Evolutionary conservation across 2,113 vertebrate genomes (phyloP).

Genomic region (Scatophagus argus): DNA sequence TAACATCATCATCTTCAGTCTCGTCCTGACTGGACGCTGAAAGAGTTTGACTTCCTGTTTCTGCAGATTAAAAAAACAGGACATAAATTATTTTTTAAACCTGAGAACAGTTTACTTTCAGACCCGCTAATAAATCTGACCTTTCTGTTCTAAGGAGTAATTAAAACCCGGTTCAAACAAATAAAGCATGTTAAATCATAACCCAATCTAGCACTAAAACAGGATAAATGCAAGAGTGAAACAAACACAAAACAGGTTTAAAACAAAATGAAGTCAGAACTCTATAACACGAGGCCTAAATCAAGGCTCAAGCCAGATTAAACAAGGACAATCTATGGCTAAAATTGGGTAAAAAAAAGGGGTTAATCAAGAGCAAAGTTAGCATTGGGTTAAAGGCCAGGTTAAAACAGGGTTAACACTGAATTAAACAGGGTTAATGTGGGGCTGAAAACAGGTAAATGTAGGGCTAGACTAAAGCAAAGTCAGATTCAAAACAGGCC

Average conservation of each 20-base stretch:
- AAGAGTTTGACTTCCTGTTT: slow-evolving; percentile 84
- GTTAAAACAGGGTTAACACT: too few relatives aligned
- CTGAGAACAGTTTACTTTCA: neutral
- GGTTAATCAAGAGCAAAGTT: too few relatives aligned
- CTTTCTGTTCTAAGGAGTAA: neutral
- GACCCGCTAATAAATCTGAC: too few relatives aligned
- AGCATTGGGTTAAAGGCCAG: too few relatives aligned
- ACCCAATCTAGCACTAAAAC: neutral
- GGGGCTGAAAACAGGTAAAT: too few relatives aligned
- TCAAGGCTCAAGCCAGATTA: neutral
- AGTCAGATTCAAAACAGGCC: too few relatives aligned
- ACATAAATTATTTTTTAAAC: neutral
- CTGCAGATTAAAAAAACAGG: slow-evolving; percentile 44
- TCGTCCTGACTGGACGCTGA: slow-evolving; percentile 80
- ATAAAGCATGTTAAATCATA: neutral
- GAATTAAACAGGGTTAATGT: too few relatives aligned
- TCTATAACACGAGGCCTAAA: neutral
- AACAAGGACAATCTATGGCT: neutral
- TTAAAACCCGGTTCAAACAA: neutral
- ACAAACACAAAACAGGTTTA: neutral
- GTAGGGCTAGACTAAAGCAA: too few relatives aligned
- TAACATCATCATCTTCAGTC: slow-evolving; percentile 74
- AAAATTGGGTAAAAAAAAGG: too few relatives aligned
- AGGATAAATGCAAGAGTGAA: neutral
- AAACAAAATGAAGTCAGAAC: neutral